Base-by-base conservation (phyloP, 2,113 vertebrate genomes). In the Ammodytes marinus region DNA sequence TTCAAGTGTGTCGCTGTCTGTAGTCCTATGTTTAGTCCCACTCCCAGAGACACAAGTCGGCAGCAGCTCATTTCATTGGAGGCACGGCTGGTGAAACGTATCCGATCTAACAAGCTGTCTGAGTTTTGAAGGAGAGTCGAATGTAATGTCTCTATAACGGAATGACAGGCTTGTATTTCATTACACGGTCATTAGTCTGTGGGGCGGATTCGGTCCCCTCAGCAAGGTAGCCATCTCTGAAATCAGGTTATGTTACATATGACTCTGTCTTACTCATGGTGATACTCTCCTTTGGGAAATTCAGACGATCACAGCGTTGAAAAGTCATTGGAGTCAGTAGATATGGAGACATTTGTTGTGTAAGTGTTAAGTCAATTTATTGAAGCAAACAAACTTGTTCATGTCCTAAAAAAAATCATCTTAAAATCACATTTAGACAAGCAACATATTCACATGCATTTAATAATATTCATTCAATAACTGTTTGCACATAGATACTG, bases 61-160 rank as follows among this genome's bases (percentile, higher is more conserved):
- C 80, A 47, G 71, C 73, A 9, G 71, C 77, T 77, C 70, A 68
- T 80, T 80, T 74, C 65, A 74, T 49, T 53, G 70, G 49, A 72
- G 66, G 63, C 79, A 60, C 17, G 1, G 15, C 67, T 80, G 79
- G n/a, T 79, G 72, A 75, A 75, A 88, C 76, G 3, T 49, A 82
- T 80, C 64, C 45, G 73, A 79, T 88, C 85, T 86, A 86, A 87
- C 85, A 83, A 72, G 75, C 80, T 83, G 87, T 80, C 72, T 53
- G 71, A 83, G 40, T 80, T 86, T 81, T 88, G 80, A 87, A 85
- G 79, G 57, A 82, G 66, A 79, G 60, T 63, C 55, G 53, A 49
- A 86, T 76, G 70, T 71, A 77, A 82, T 76, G 70, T 27, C 47
- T 82, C 11, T 50, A 65, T 79, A 67, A 73, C 52, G 15, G 65